Evolutionary conservation across 2,113 vertebrate genomes (phyloP).

Genomic region (Hyperopisus bebe): DNA sequence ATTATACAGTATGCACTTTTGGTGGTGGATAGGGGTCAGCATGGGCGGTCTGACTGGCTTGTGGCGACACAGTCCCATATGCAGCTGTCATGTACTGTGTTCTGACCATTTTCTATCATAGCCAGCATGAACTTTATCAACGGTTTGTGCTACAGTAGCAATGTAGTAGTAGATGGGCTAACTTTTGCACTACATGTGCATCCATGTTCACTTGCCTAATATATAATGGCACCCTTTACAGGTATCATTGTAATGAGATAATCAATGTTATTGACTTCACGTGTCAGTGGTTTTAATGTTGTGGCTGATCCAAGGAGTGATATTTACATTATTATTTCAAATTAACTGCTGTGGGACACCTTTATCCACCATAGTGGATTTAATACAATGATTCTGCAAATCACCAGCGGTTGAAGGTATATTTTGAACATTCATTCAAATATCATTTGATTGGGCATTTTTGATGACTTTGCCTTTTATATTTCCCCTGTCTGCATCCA

Average conservation of each 20-base stretch:
- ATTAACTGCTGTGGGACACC: not conserved
- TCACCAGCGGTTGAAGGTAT: not conserved
- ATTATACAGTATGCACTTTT: no score
- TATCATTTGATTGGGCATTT: not conserved
- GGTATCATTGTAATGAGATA: not conserved
- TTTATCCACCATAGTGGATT: not conserved
- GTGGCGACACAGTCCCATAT: no score
- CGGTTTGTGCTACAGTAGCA: no score
- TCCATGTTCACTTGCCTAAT: not conserved
- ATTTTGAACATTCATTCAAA: not conserved
- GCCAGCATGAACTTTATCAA: no score
- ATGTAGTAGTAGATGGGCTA: not conserved
- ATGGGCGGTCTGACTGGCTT: no score
- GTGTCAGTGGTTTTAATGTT: not conserved
- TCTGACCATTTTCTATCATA: no score
- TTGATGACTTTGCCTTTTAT: not conserved
- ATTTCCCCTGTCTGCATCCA: not conserved
- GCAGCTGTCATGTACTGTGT: no score
- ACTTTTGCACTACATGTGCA: not conserved
- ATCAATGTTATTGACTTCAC: not conserved
- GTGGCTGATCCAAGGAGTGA: not conserved
- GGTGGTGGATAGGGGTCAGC: no score
- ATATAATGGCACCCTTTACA: not conserved
- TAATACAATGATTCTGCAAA: not conserved
- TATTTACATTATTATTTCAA: not conserved